phyloP scores from a whole-genome alignment of 2,113 vertebrate genomes.

The Smithornis capensis region DNA sequence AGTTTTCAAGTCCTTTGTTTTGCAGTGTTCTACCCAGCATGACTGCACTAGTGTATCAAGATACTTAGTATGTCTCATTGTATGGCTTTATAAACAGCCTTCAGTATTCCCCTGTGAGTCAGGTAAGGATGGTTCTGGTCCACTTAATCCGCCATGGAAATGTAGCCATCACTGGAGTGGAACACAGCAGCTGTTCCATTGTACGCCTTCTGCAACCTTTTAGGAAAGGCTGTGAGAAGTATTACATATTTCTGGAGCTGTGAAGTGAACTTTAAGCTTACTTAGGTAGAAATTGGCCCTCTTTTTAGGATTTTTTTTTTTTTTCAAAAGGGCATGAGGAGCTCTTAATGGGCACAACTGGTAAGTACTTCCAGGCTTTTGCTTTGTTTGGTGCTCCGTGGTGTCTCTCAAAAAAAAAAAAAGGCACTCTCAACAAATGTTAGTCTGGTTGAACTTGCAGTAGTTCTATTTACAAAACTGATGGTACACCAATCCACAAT shows the following conservation, averaged over 20 bases:
- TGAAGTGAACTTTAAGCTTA: background rate
- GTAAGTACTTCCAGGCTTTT: background rate
- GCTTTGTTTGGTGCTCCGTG: background rate
- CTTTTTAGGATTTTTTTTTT: background rate
- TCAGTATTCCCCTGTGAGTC: background rate
- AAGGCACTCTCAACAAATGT: background rate
- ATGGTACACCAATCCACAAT: too few relatives aligned
- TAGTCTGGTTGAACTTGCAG: background rate
- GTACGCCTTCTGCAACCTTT: background rate
- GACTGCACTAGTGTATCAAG: background rate
- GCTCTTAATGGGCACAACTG: background rate
- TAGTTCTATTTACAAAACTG: background rate
- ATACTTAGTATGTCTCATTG: background rate
- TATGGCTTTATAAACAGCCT: background rate
- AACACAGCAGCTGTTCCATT: conserved; percentile 24
- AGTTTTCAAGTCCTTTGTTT: background rate
- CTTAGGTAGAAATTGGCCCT: background rate
- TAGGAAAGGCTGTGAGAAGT: background rate
- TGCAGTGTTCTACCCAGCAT: background rate
- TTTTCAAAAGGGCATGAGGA: background rate
- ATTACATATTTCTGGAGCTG: background rate
- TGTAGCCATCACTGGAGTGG: background rate
- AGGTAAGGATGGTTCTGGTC: conserved; percentile 2
- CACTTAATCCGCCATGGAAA: background rate
- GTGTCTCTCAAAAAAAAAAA: background rate